These are phyloP conservation scores for Cynocephalus volans DNA, from an alignment of 2,113 vertebrate genomes.

Conservation along the genomic window DNA sequence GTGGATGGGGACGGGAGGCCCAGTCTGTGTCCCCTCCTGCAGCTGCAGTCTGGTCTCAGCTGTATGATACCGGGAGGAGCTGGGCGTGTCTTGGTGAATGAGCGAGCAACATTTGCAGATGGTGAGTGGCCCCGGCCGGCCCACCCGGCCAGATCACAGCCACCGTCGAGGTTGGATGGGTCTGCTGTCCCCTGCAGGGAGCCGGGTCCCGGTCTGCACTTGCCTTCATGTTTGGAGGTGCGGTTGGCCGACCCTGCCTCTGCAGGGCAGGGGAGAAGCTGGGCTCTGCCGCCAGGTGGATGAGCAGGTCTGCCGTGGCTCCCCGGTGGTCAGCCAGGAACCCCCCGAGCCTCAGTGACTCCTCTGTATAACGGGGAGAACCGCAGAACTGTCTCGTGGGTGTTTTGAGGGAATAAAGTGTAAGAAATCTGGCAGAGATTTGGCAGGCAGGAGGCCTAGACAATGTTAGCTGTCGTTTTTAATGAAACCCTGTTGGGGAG, in stretches of 20 bases:
- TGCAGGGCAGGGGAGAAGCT: background rate
- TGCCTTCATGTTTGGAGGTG: background rate
- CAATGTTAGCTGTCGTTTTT: accelerated
- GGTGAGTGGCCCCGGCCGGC: background rate
- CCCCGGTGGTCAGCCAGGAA: accelerated
- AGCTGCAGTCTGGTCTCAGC: background rate
- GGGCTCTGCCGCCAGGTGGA: background rate
- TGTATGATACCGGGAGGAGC: background rate
- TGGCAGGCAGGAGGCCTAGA: background rate
- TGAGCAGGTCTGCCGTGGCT: background rate
- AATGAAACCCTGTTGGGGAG: accelerated
- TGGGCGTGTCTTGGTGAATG: accelerated
- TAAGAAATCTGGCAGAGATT: background rate
- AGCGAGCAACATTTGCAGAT: background rate
- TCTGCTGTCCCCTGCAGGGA: background rate
- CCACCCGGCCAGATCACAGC: background rate
- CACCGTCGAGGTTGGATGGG: accelerated
- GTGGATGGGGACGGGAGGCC: accelerated
- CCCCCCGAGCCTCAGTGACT: background rate
- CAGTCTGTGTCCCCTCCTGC: accelerated
- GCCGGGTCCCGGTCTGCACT: background rate
- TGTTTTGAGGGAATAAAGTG: background rate
- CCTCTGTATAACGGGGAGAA: background rate
- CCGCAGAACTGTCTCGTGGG: background rate
- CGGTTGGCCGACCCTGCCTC: background rate